phyloP scores from a whole-genome alignment of 2,888 invertebrate genomes.

The Lamellibrachia columna region DNA sequence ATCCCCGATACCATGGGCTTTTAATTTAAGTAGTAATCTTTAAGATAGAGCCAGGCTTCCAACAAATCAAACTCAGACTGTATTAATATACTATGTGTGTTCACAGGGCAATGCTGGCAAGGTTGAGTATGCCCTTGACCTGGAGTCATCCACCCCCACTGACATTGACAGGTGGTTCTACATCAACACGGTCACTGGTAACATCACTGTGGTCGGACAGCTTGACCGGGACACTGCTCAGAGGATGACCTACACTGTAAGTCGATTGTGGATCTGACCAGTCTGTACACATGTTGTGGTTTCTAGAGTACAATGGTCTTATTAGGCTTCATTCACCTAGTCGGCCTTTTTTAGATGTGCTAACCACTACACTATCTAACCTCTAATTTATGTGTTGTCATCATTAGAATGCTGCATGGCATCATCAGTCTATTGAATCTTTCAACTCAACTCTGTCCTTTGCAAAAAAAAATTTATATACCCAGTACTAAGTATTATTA shows the following conservation, averaged over 20 bases:
- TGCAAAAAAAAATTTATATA: too few species aligned
- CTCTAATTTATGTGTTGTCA: too few species aligned
- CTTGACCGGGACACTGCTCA: conserved; percentile 43
- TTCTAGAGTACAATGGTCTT: neutral
- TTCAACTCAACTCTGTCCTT: too few species aligned
- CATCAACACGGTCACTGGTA: conserved; percentile 82
- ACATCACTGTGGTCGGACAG: conserved; percentile 57
- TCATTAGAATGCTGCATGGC: too few species aligned
- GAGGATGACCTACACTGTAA: conserved; percentile 43
- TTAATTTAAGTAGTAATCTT: too few species aligned
- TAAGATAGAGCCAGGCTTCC: too few species aligned
- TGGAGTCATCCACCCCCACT: conserved; percentile 38
- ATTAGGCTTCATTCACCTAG: neutral
- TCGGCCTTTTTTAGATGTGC: neutral
- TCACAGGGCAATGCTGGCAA: conserved; percentile 52
- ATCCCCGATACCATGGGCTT: too few species aligned
- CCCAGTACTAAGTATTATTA: too few species aligned
- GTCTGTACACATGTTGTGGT: neutral
- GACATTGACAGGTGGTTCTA: conserved; percentile 84
- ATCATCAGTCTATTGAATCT: too few species aligned
- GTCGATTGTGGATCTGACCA: conserved; percentile 20
- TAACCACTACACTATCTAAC: too few species aligned
- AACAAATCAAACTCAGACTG: too few species aligned
- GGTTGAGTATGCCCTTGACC: conserved; percentile 46
- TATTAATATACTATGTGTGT: conserved; percentile 1